These are phyloP conservation scores for Corydoras sp. DNA, from an alignment of 2,113 vertebrate genomes.

Conservation along the genomic window DNA sequence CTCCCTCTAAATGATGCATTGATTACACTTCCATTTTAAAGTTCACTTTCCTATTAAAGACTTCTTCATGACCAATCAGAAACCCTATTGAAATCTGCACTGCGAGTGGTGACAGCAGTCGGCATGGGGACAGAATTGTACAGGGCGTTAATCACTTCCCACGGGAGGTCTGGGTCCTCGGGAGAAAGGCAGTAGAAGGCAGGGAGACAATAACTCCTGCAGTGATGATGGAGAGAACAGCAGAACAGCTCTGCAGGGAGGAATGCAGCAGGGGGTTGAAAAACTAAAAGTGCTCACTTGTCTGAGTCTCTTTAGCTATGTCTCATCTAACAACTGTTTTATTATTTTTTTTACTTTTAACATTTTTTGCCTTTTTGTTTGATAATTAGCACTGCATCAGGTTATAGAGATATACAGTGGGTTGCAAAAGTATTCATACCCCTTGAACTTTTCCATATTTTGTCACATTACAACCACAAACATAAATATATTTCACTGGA, in stretches of 20 bases:
- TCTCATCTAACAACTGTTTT: neutral
- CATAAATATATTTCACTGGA: too few relatives aligned
- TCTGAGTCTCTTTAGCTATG: slow-evolving; percentile 20
- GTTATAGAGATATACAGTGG: too few relatives aligned
- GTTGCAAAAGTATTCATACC: too few relatives aligned
- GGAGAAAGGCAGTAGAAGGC: slow-evolving; percentile 16
- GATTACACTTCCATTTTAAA: too few relatives aligned
- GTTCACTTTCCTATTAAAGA: too few relatives aligned
- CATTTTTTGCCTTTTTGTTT: too few relatives aligned
- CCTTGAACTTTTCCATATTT: too few relatives aligned
- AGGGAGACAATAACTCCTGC: slow-evolving; percentile 19
- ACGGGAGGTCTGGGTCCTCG: slow-evolving; percentile 15
- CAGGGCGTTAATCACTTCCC: slow-evolving; percentile 42
- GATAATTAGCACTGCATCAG: too few relatives aligned
- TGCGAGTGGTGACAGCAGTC: neutral
- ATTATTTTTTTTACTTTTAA: too few relatives aligned
- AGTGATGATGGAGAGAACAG: slow-evolving; percentile 28
- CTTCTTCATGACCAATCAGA: too few relatives aligned
- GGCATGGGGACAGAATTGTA: slow-evolving; percentile 27
- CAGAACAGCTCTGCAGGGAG: slow-evolving; percentile 24
- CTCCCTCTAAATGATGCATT: too few relatives aligned
- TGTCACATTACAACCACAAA: too few relatives aligned
- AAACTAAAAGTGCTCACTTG: slow-evolving; percentile 8
- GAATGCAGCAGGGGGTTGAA: neutral
- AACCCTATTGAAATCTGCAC: slow-evolving; percentile 37